phyloP scores from a whole-genome alignment of 2,113 vertebrate species.

The Cnemophilus loriae region DNA sequence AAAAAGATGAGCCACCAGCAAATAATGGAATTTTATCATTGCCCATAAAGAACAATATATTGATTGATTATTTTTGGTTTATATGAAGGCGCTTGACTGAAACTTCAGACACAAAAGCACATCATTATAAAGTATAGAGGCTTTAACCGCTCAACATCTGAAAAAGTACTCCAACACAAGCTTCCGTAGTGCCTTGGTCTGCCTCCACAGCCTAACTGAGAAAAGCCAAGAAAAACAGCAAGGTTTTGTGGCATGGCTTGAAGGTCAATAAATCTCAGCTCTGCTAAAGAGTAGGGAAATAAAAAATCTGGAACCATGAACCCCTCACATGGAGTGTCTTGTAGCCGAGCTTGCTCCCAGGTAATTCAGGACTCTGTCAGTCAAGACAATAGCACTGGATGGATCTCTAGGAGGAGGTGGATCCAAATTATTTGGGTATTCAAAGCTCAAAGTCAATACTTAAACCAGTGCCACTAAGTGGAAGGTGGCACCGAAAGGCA shows the following conservation, averaged over 20 bases:
- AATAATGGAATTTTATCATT: not conserved
- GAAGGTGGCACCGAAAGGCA: not conserved
- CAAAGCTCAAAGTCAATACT: not conserved
- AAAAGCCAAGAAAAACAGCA: constrained; percentile 34
- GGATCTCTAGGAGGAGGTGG: not conserved
- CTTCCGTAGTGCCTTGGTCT: not conserved
- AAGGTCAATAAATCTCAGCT: constrained; percentile 7
- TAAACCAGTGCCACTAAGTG: not conserved
- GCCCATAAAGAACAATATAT: not conserved
- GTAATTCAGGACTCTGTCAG: not conserved
- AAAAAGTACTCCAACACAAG: constrained; percentile 26
- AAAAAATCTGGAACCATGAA: not conserved
- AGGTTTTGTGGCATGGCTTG: not conserved
- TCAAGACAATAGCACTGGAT: not conserved
- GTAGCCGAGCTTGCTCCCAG: not conserved
- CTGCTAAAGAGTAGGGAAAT: not conserved
- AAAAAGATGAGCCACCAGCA: not conserved
- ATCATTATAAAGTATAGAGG: constrained; percentile 9
- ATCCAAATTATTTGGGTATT: not conserved
- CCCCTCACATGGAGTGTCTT: not conserved
- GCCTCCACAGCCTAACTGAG: not conserved
- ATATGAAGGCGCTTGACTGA: not conserved
- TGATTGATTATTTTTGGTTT: constrained; percentile 21
- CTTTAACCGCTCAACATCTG: constrained; percentile 21
- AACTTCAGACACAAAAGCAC: constrained; percentile 1